phyloP scores from a whole-genome alignment of 2,888 invertebrate species.

The Drosophila nigricruria region DNA sequence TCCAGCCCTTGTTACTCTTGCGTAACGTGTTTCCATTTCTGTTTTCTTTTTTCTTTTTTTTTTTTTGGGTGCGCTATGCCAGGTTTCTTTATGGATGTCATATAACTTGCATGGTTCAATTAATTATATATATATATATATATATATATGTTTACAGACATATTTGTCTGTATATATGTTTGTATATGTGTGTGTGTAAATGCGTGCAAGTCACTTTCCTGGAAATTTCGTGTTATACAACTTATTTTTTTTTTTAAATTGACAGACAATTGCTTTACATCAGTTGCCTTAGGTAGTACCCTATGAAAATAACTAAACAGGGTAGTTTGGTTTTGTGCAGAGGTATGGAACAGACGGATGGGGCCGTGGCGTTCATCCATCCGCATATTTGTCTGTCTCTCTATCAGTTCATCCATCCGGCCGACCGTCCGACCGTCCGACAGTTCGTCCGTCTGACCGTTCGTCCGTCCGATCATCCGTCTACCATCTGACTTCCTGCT shows the following conservation, averaged over 20 bases:
- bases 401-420: not conserved
- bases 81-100: constrained; percentile 76
- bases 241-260: constrained; percentile 39
- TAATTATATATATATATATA: constrained; percentile 59
- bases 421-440: too few relatives aligned
- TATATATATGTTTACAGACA: not conserved
- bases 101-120: constrained; percentile 73
- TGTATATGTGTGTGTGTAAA: constrained; percentile 2
- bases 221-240: constrained; percentile 40
- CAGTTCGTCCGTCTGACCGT: too few relatives aligned
- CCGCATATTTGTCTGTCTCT: not conserved
- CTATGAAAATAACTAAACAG: not conserved
- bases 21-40: constrained; percentile 36
- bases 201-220: constrained; percentile 46
- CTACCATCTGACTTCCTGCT: too few relatives aligned
- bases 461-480: too few relatives aligned
- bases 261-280: constrained; percentile 60
- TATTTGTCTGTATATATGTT: not conserved
- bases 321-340: not conserved
- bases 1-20: constrained; percentile 39
- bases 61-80: constrained; percentile 20
- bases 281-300: not conserved
- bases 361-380: too few relatives aligned
- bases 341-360: not conserved
- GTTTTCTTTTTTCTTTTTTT: not conserved